These are phyloP conservation scores for zebrafish (Danio rerio) DNA, from an alignment of 2,113 vertebrate genomes.

Conservation along the genomic window DNA sequence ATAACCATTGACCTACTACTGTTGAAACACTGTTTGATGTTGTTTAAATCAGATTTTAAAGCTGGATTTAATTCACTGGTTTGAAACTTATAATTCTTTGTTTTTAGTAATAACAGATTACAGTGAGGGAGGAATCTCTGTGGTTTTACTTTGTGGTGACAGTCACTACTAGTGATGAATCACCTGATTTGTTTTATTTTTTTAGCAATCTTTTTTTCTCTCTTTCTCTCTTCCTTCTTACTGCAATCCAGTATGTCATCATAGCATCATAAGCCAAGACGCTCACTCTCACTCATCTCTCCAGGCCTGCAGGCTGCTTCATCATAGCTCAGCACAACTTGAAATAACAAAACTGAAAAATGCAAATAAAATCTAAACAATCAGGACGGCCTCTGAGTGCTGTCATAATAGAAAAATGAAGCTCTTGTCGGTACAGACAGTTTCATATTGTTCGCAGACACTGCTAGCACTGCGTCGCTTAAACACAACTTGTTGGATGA, in stretches of 20 bases:
- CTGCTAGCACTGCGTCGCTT: not conserved
- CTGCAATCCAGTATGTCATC: constrained; percentile 61
- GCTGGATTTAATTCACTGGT: not conserved
- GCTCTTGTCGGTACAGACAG: not conserved
- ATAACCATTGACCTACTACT: not conserved
- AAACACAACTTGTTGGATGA: constrained; percentile 16
- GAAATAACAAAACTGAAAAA: constrained; percentile 74
- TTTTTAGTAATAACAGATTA: constrained; percentile 8
- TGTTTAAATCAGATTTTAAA: not conserved
- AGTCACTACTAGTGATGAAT: not conserved
- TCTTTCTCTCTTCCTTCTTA: constrained; percentile 23
- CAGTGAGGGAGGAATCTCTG: constrained; percentile 2
- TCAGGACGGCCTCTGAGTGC: constrained; percentile 5
- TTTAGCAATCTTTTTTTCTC: not conserved
- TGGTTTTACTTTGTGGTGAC: constrained; percentile 1
- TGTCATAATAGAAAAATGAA: constrained; percentile 26
- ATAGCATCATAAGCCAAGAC: constrained; percentile 52
- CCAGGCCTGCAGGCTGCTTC: constrained; percentile 49
- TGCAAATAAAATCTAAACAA: constrained; percentile 60
- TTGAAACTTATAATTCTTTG: not conserved
- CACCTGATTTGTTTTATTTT: not conserved
- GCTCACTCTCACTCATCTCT: constrained; percentile 57
- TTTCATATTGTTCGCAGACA: not conserved
- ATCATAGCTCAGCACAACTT: constrained; percentile 64
- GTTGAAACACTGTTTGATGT: not conserved